Evolutionary conservation across 1,140 invertebrate genomes (phyloP).

Genomic region (Ptiloglossa arizonensis): DNA sequence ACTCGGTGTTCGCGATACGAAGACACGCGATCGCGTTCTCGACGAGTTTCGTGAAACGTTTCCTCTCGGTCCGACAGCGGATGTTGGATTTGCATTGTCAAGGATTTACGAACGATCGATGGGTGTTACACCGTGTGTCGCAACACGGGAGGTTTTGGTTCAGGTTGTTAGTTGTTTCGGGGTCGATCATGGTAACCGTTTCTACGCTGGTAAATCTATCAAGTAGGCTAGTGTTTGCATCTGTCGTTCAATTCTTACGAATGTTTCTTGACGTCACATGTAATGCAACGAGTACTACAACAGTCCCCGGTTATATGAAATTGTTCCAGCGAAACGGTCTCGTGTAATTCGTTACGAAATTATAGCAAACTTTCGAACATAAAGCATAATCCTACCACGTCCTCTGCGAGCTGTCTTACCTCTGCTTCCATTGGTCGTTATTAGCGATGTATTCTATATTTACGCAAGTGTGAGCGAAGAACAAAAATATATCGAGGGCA

Average conservation of each 20-base stretch:
- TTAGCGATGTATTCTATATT: conserved; percentile 20
- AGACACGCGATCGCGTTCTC: background rate
- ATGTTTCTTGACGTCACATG: no score
- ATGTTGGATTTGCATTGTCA: conserved; percentile 23
- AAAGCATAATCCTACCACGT: background rate
- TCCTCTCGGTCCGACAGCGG: background rate
- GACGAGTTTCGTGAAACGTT: background rate
- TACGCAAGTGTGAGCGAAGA: conserved; percentile 1
- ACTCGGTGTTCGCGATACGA: background rate
- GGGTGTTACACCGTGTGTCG: background rate
- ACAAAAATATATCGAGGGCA: background rate
- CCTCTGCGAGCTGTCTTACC: conserved; percentile 41
- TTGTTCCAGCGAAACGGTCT: no score
- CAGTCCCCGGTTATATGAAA: no score
- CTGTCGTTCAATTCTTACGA: no score
- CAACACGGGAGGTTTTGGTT: no score
- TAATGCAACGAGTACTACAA: no score
- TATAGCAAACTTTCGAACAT: no score
- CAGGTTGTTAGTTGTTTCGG: no score
- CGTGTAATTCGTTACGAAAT: no score
- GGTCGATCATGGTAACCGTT: no score
- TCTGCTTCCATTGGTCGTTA: conserved; percentile 28
- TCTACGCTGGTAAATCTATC: no score
- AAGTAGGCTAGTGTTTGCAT: no score
- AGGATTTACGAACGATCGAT: conserved; percentile 1